These are phyloP conservation scores for Poeciliopsis prolifica DNA, from an alignment of 2,113 vertebrate genomes.

Conservation along the genomic window DNA sequence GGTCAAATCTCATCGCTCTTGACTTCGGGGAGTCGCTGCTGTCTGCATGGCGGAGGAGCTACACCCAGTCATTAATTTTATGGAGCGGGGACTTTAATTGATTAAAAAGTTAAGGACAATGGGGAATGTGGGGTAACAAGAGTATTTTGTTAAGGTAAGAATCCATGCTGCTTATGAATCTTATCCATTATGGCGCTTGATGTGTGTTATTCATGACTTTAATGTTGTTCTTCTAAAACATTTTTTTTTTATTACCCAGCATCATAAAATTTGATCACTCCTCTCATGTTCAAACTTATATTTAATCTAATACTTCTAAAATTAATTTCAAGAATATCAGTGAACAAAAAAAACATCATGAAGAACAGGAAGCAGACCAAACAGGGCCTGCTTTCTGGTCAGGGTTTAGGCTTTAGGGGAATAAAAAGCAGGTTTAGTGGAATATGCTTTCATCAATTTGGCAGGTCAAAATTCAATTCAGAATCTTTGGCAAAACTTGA, in stretches of 20 bases:
- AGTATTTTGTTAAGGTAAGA: constrained; percentile 41
- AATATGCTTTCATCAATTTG: too few relatives aligned
- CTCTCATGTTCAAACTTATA: too few relatives aligned
- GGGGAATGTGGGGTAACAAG: constrained; percentile 48
- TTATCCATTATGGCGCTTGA: constrained; percentile 16
- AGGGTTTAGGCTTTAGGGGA: too few relatives aligned
- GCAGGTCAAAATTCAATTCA: too few relatives aligned
- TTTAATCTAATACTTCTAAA: neutral
- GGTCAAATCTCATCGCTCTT: constrained; percentile 77
- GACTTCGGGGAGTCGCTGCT: constrained; percentile 74
- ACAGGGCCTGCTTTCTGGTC: too few relatives aligned
- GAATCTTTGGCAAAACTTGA: too few relatives aligned
- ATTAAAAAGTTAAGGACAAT: constrained; percentile 74
- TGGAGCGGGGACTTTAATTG: constrained; percentile 72
- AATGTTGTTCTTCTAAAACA: neutral
- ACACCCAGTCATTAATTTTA: constrained; percentile 78
- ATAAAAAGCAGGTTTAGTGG: too few relatives aligned
- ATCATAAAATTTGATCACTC: neutral
- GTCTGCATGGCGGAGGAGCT: constrained; percentile 69
- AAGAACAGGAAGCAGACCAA: neutral
- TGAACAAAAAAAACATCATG: neutral
- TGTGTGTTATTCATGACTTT: neutral
- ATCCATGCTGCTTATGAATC: constrained; percentile 6
- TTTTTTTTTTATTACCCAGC: neutral
- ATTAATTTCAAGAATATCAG: neutral